Conservation (phyloP, 1,140 invertebrate genomes). For the Trichonephila clavata region DNA sequence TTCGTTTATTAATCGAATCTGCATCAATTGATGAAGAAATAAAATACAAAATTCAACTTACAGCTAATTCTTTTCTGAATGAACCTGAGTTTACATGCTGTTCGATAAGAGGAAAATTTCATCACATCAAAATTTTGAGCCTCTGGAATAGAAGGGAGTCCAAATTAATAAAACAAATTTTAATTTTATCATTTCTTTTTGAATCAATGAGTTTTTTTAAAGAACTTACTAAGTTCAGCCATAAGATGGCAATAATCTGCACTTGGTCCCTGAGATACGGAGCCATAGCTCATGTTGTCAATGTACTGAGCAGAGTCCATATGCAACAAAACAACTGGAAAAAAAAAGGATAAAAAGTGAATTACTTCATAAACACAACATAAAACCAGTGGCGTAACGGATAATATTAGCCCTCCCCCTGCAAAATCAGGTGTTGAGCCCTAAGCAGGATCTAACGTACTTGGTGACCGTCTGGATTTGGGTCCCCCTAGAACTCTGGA, state of each 20-base stretch:
- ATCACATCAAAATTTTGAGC: slow-evolving; percentile 97
- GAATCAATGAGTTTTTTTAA: neutral
- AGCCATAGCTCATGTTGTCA: slow-evolving; percentile 75
- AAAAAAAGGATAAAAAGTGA: neutral
- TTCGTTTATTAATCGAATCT: neutral
- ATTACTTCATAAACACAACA: neutral
- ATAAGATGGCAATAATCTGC: slow-evolving; percentile 74
- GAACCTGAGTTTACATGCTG: slow-evolving; percentile 97
- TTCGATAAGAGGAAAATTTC: slow-evolving; percentile 97
- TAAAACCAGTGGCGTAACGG: neutral
- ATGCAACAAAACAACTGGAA: slow-evolving; percentile 35
- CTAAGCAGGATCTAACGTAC: too few species aligned
- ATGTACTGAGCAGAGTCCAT: slow-evolving; percentile 68
- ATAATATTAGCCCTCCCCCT: too few species aligned
- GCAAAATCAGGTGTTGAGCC: too few species aligned
- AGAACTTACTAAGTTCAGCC: slow-evolving; percentile 73
- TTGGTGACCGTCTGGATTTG: too few species aligned
- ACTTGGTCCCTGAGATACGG: slow-evolving; percentile 73
- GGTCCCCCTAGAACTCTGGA: too few species aligned
- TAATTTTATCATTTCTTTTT: neutral
- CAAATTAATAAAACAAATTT: neutral
- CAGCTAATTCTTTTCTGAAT: slow-evolving; percentile 97
- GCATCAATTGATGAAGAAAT: neutral
- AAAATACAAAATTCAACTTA: slow-evolving; percentile 79
- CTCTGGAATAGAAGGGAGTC: slow-evolving; percentile 81